Evolutionary conservation across 2,113 vertebrate species (phyloP), one percentile per base, ranked within the genome.

Genomic region (Heloderma charlesbogerti): DNA sequence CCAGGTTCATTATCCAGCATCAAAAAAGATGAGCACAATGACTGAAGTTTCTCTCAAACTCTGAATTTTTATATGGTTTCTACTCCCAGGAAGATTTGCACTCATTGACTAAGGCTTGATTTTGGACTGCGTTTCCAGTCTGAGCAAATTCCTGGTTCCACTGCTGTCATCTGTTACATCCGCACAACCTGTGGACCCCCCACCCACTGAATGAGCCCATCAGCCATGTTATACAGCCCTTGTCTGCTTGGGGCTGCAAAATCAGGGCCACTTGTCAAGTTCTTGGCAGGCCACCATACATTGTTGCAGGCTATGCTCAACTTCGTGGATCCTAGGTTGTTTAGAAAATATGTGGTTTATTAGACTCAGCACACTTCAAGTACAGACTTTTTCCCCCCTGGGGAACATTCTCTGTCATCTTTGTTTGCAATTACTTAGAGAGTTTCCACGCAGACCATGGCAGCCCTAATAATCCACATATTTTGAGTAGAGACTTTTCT

Each of bases 271-370:
- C 8, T 29, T 16, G 34, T 74, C 67, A 74, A 29, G 51, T 22
- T 9, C 48, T 27, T 9, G 29, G 45, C 78, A 80, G 78, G 54
- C 51, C 20, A 77, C 85, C 25, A 6, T 60, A 60, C 13, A 3
- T 31, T 3, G 16, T 18, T 83, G 34, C 4, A 22, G 20, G 8
- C 25, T 43, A 48, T 37, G 25, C 22, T 57, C 34, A 4, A 25
- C 25, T 18, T 8, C 27, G 45, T 0, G 9, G 27, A 1, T 34
- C 16, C 2, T 29, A 18, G 4, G 8, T 25, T 10, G 31, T 74
- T 22, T 43, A 18, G 16, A 37, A 74, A 74, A 29, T 72, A 74
- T 40, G 43, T 81, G 78, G 16, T 8, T 54, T 18, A 54, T 54
- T 15, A 57, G n/a, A 48, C 34, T 20, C 48, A 57, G 37, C 37